phyloP scores from a whole-genome alignment of 2,113 vertebrate genomes.

The Macrotus californicus region DNA sequence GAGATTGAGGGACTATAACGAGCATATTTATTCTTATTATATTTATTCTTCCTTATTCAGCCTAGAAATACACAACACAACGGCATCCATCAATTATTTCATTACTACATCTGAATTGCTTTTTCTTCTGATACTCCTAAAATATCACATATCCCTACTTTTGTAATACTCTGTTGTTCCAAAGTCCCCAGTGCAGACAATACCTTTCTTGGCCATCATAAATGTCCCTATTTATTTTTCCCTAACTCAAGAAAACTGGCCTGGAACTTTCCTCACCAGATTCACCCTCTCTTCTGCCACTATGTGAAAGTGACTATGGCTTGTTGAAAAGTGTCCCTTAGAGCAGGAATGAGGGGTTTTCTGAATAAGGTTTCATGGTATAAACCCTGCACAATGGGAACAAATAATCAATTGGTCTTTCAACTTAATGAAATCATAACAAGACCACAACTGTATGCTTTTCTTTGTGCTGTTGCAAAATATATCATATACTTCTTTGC shows the following conservation, averaged over 20 bases:
- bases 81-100: background rate
- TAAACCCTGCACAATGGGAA: background rate
- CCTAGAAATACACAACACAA: background rate
- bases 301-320: background rate
- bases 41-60: background rate
- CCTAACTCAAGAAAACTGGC: background rate
- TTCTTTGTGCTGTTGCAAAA: background rate
- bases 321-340: background rate
- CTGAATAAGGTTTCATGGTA: background rate
- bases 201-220: background rate
- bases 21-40: background rate
- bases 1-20: background rate
- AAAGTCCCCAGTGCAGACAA: background rate
- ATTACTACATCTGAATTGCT: background rate
- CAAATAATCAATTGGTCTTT: background rate
- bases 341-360: fast-evolving
- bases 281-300: background rate
- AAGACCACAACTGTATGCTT: background rate
- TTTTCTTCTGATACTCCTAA: background rate
- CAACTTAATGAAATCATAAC: background rate
- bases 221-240: background rate
- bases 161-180: background rate
- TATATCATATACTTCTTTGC: background rate
- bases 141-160: background rate
- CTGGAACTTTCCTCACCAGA: background rate